A percentile compares a stretch with the other conserved stretches of the same genome.
phyloP scores from a whole-genome alignment of 1,140 invertebrate species.

The Philopotamus ludificatus region DNA sequence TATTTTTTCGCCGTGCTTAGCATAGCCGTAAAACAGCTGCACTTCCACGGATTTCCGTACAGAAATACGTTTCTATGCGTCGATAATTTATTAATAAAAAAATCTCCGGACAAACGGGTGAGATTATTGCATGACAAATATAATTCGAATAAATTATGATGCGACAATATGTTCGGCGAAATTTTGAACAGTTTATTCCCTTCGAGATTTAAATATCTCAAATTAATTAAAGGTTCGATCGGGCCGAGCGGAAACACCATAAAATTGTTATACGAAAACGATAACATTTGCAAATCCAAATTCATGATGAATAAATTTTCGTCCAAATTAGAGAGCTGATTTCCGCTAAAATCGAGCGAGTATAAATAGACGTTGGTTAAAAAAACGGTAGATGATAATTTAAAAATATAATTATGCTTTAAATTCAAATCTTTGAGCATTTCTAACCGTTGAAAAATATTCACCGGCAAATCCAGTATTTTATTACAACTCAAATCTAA shows the following conservation, averaged over 20 bases:
- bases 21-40: no score
- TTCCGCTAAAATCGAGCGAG: conserved; percentile 1
- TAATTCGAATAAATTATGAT: neutral
- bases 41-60: conserved; percentile 21
- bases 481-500: conserved; percentile 4
- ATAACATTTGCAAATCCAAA: conserved; percentile 1
- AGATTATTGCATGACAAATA: conserved; percentile 9
- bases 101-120: neutral
- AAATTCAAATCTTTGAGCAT: neutral
- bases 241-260: no score
- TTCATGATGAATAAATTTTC: neutral
- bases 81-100: neutral
- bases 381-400: conserved; percentile 4
- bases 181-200: neutral
- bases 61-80: neutral
- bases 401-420: neutral
- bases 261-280: conserved; percentile 11
- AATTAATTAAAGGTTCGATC: neutral
- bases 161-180: neutral
- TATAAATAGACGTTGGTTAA: neutral
- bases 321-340: neutral
- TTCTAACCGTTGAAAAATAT: neutral
- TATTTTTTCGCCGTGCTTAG: no score
- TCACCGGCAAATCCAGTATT: neutral
- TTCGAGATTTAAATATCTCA: conserved; percentile 6